These are phyloP conservation scores for Bellardia pandia DNA, from an alignment of 2,888 invertebrate species.

Conservation along the genomic window DNA sequence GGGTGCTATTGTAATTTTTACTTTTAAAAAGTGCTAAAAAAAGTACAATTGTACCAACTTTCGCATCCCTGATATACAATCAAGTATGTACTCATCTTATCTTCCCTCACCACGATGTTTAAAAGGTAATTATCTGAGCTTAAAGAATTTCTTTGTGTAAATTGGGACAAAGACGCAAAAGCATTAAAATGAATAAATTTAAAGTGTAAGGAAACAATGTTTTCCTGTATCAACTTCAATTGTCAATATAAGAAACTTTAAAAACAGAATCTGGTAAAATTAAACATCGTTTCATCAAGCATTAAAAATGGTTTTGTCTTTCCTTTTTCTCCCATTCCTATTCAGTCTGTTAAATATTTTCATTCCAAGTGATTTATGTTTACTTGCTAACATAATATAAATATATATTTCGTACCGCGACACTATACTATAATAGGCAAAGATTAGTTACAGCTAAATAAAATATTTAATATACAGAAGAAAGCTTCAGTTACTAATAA, in stretches of 20 bases:
- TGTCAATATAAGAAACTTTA: constrained; percentile 1
- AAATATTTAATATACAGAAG: neutral
- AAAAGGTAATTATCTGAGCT: too few species aligned
- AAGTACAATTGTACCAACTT: too few species aligned
- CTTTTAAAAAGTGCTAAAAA: too few species aligned
- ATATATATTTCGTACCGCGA: neutral
- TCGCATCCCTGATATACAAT: too few species aligned
- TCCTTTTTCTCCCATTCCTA: neutral
- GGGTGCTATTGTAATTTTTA: too few species aligned
- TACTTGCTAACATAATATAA: neutral
- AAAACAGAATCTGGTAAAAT: neutral
- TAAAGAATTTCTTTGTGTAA: too few species aligned
- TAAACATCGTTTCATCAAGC: constrained; percentile 9
- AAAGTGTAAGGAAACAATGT: too few species aligned
- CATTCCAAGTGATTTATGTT: neutral
- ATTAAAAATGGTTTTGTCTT: neutral
- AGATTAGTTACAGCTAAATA: neutral
- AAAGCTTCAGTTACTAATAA: neutral
- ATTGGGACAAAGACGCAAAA: too few species aligned
- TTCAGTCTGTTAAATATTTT: neutral
- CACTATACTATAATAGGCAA: neutral
- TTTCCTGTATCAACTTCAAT: too few species aligned
- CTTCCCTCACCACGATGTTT: too few species aligned
- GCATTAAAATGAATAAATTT: too few species aligned
- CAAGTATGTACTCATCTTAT: too few species aligned